Evolutionary conservation across 1,140 invertebrate species (phyloP).

Genomic region (Octopus sinensis): DNA sequence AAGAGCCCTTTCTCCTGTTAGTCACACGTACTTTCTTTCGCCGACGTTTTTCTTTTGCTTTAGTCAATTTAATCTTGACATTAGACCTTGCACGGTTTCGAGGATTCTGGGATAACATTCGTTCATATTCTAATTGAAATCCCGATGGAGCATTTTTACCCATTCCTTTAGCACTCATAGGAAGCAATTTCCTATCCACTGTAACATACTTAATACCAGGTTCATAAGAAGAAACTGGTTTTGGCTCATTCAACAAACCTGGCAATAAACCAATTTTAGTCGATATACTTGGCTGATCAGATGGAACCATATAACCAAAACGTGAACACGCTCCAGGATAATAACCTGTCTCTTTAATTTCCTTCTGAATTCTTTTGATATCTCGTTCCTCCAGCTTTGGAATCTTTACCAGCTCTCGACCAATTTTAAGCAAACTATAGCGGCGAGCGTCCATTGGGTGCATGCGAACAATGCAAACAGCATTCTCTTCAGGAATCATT

Average conservation of each 20-base stretch:
- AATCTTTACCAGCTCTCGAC: conserved; percentile 44
- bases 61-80: not conserved
- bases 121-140: conserved; percentile 3
- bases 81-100: not conserved
- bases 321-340: not conserved
- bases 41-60: not conserved
- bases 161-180: not conserved
- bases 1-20: not conserved
- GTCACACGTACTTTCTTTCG: not conserved
- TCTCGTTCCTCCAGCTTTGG: conserved; percentile 31
- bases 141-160: not conserved
- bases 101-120: not conserved
- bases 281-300: not conserved
- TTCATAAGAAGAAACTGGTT: no score
- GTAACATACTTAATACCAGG: not conserved
- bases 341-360: not conserved
- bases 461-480: conserved; percentile 44
- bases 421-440: conserved; percentile 52
- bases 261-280: not conserved
- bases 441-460: conserved; percentile 51
- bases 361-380: conserved; percentile 23
- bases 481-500: conserved; percentile 6
- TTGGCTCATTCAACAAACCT: not conserved
- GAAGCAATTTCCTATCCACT: not conserved
- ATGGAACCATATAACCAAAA: not conserved